phyloP scores from a whole-genome alignment of 1,140 invertebrate genomes.

The Pseudomyrmex flavicornis region DNA sequence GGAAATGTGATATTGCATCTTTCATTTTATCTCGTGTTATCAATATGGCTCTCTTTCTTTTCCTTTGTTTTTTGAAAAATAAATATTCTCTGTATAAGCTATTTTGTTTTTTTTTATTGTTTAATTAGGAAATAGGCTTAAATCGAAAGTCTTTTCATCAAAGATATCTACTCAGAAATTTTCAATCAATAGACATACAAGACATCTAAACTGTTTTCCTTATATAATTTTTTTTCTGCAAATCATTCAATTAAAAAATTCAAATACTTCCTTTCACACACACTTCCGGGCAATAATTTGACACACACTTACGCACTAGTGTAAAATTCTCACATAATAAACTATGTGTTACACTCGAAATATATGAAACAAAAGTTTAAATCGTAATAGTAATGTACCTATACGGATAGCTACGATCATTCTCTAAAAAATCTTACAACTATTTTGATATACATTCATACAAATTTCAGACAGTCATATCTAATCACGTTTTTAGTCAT shows the following conservation, averaged over 20 bases:
- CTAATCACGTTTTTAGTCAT: not conserved
- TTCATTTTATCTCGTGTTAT: constrained; percentile 5
- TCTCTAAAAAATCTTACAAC: constrained; percentile 72
- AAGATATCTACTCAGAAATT: constrained; percentile 50
- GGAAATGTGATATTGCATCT: constrained; percentile 66
- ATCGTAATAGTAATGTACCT: constrained; percentile 73
- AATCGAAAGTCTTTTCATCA: constrained; percentile 46
- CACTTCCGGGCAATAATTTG: constrained; percentile 78
- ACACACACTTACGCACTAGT: constrained; percentile 77
- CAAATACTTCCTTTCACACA: constrained; percentile 76
- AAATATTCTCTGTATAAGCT: constrained; percentile 63
- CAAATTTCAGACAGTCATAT: constrained; percentile 32
- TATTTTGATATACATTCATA: constrained; percentile 55
- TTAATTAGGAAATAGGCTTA: constrained; percentile 45
- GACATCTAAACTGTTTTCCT: constrained; percentile 40
- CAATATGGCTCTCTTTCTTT: constrained; percentile 56
- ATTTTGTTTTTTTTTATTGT: constrained; percentile 36
- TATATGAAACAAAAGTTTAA: constrained; percentile 65
- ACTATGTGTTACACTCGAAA: constrained; percentile 72
- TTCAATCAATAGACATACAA: constrained; percentile 53
- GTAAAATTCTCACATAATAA: constrained; percentile 78
- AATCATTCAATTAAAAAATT: constrained; percentile 65
- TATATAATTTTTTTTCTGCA: constrained; percentile 23
- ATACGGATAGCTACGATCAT: constrained; percentile 76
- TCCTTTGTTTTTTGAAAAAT: constrained; percentile 72